phyloP scores from a whole-genome alignment of 2,888 invertebrate species.

The Pyrgus malvae region DNA sequence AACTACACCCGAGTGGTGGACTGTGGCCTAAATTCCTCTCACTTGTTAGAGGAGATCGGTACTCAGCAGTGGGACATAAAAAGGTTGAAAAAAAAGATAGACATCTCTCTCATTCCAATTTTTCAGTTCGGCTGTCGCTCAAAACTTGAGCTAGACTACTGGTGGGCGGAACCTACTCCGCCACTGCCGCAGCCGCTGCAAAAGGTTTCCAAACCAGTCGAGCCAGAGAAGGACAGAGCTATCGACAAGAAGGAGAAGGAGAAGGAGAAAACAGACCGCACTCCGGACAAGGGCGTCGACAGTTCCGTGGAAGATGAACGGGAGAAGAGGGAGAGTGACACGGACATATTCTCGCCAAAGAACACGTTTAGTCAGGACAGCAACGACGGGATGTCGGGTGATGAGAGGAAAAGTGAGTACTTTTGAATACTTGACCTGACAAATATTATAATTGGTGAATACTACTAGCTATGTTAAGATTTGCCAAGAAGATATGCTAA shows the following conservation, averaged over 20 bases:
- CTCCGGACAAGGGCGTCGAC: slow-evolving; percentile 49
- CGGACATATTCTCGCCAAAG: slow-evolving; percentile 68
- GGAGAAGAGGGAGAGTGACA: slow-evolving; percentile 56
- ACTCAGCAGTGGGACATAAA: too few species aligned
- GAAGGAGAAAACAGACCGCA: slow-evolving; percentile 45
- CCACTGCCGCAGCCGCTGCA: slow-evolving; percentile 54
- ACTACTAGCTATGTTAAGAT: not conserved
- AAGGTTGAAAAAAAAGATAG: too few species aligned
- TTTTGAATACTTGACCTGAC: too few species aligned
- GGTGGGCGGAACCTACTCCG: slow-evolving; percentile 85
- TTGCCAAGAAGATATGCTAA: too few species aligned
- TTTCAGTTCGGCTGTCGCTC: slow-evolving; percentile 87
- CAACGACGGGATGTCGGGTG: slow-evolving; percentile 72
- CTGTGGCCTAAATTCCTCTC: too few species aligned
- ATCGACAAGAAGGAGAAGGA: slow-evolving; percentile 42
- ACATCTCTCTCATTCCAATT: not conserved
- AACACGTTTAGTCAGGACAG: slow-evolving; percentile 67
- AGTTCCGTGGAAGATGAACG: slow-evolving; percentile 54
- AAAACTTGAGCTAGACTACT: slow-evolving; percentile 89
- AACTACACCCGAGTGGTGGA: too few species aligned
- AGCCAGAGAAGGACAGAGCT: slow-evolving; percentile 40
- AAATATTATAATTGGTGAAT: not conserved
- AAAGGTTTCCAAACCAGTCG: slow-evolving; percentile 35
- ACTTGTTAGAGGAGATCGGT: too few species aligned
- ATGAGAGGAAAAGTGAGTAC: slow-evolving; percentile 68